Conservation (phyloP, 2,113 vertebrate genomes). For the Dicentrarchus labrax region DNA sequence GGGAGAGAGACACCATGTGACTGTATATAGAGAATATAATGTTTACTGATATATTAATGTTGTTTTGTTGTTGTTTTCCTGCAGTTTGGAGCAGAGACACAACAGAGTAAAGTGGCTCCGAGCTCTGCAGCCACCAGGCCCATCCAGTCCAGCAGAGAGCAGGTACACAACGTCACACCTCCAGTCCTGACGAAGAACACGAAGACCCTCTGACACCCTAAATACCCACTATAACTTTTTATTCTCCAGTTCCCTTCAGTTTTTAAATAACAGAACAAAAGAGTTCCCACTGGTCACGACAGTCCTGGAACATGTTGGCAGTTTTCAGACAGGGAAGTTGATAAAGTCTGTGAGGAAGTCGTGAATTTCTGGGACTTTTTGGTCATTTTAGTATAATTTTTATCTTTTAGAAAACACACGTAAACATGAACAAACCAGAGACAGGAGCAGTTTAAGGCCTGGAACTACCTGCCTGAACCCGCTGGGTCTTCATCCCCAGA, state of each 20-base stretch:
- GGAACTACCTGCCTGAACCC: not conserved
- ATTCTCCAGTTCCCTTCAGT: not conserved
- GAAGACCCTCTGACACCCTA: not conserved
- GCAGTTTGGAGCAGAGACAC: slow-evolving; percentile 93
- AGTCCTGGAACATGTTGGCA: not conserved
- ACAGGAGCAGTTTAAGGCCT: not conserved
- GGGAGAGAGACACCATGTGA: no score
- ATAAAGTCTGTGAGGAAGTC: not conserved
- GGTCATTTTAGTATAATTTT: not conserved
- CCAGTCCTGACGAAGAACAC: not conserved
- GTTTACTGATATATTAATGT: no score
- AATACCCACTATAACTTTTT: not conserved
- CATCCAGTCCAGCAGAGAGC: slow-evolving; percentile 86
- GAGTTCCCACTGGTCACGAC: not conserved
- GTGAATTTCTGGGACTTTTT: not conserved
- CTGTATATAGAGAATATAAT: no score
- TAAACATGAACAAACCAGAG: not conserved
- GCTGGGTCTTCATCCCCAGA: no score
- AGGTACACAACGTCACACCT: slow-evolving; percentile 73
- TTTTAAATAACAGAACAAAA: not conserved
- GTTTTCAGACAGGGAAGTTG: not conserved
- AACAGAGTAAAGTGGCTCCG: slow-evolving; percentile 92
- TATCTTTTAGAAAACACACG: not conserved
- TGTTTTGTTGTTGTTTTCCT: not conserved
- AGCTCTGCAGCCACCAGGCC: slow-evolving; percentile 90